Percentiles rank a stretch among this genome's conserved stretches.
These are phyloP conservation scores for Parauchenoglanis punctatus DNA, from an alignment of 2,797 vertebrate genomes.

Conservation along the genomic window DNA sequence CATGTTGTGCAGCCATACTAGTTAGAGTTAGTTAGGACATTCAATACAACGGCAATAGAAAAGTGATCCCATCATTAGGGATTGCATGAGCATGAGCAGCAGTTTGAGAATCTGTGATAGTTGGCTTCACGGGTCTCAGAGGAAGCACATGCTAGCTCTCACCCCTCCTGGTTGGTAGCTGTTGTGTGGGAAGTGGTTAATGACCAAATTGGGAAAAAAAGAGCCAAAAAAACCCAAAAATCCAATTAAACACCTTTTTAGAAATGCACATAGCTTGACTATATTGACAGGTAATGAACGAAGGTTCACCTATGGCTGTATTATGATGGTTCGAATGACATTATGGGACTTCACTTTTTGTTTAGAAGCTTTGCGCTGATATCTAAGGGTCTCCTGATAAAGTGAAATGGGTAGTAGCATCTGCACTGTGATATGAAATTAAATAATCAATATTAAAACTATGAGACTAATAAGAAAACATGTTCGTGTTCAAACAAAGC, in stretches of 20 bases:
- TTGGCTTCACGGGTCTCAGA: neutral
- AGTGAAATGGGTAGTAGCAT: neutral
- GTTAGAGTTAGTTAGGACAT: neutral
- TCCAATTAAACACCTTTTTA: neutral
- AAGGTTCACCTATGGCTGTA: neutral
- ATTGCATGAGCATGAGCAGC: neutral
- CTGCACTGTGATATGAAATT: neutral
- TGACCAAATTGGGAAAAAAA: neutral
- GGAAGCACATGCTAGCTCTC: neutral
- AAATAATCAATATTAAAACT: neutral
- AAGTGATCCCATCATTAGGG: neutral
- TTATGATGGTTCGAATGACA: neutral
- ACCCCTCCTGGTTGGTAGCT: neutral
- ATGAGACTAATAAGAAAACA: neutral
- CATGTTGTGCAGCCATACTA: neutral
- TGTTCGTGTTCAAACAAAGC: neutral
- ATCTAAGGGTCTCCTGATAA: neutral
- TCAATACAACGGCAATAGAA: neutral
- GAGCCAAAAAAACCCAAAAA: neutral
- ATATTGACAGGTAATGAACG: neutral
- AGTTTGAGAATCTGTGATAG: neutral
- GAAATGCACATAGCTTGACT: neutral
- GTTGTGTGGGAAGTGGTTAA: neutral
- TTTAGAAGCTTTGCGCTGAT: neutral
- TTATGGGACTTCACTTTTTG: neutral